Percentiles rank a stretch among this genome's conserved stretches.
Evolutionary conservation across 2,113 vertebrate genomes (phyloP).

Genomic region (Pristiophorus japonicus): DNA sequence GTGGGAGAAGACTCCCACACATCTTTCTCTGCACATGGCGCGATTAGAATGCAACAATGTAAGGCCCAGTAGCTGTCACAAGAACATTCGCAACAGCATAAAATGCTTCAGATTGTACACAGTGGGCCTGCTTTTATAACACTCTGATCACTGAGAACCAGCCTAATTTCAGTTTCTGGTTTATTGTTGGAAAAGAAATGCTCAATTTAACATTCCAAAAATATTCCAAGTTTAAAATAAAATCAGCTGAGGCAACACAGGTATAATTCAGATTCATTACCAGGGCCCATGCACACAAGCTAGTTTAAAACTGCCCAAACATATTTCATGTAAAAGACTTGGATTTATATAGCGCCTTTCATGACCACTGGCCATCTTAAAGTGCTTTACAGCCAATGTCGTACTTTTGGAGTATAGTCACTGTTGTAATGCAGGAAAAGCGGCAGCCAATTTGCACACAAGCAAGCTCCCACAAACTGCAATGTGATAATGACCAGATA

Average conservation of each 20-base stretch:
- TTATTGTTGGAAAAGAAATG: background rate
- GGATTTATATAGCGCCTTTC: too few species aligned
- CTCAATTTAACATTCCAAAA: background rate
- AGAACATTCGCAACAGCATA: background rate
- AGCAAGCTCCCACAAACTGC: too few species aligned
- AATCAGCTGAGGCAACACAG: background rate
- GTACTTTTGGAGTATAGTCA: too few species aligned
- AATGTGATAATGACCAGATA: too few species aligned
- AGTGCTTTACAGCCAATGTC: too few species aligned
- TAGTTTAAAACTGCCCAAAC: background rate
- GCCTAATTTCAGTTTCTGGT: background rate
- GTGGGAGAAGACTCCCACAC: background rate
- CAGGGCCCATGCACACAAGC: background rate
- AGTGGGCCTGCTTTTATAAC: background rate
- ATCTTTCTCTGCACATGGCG: background rate
- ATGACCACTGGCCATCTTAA: too few species aligned
- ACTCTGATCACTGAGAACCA: background rate
- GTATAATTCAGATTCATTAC: background rate
- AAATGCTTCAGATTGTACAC: background rate
- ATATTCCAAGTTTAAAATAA: constrained; percentile 2
- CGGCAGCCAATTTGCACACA: too few species aligned
- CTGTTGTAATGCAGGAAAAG: too few species aligned
- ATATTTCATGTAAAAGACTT: too few species aligned
- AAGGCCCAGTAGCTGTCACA: background rate
- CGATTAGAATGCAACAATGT: background rate